Evolutionary conservation across 2,888 invertebrate species (phyloP), one percentile per base, ranked within the genome.

Genomic region (Drosophila infuscata): DNA sequence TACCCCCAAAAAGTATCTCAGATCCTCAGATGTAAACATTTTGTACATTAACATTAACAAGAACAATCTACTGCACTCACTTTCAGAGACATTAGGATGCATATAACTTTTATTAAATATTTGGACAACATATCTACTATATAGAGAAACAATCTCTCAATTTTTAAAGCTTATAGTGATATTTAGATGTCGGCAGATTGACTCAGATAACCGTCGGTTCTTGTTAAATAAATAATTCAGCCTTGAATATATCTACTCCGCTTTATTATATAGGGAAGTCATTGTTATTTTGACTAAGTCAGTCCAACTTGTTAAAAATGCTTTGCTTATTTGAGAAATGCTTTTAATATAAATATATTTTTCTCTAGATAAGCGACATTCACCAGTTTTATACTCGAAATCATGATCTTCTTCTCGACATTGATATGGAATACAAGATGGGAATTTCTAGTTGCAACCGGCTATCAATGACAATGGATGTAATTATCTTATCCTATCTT

Each of bases 301-400:
- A 17, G 36, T 17, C 43, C 7, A 20, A 20, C 7, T 46, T 2
- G 12, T 7, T 7, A 12, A 46, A 20, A 46, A 20, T 20, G 1
- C 3, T 12, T 12, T 12, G 20, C 20, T 1, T 46, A 46, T n/a
- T 43, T 43, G 12, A 20, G 20, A 20, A 43, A 43, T 20, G 20
- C n/a, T 46, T 12, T 46, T 46, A 46, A 20, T 20, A 46, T 20
- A 46, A 25, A 46, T 46, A 20, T 15, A 15, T 46, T 46, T 54
- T 33, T 62, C 54, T 76, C 3, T 93, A 95, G 95, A 95, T 96
- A 49, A 96, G 96, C 89, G 96, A 96, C 86, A 95, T 96, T 66
- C 96, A 96, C 93, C 96, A 95, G 90, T 96, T 96, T 93, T 95
- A 95, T 93, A 96, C 96, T 0, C 93, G 95, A 41, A 95, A 95